Percentiles rank a stretch among this genome's conserved stretches.
Conservation (phyloP, 2,113 vertebrate genomes). For the Python bivittatus region DNA sequence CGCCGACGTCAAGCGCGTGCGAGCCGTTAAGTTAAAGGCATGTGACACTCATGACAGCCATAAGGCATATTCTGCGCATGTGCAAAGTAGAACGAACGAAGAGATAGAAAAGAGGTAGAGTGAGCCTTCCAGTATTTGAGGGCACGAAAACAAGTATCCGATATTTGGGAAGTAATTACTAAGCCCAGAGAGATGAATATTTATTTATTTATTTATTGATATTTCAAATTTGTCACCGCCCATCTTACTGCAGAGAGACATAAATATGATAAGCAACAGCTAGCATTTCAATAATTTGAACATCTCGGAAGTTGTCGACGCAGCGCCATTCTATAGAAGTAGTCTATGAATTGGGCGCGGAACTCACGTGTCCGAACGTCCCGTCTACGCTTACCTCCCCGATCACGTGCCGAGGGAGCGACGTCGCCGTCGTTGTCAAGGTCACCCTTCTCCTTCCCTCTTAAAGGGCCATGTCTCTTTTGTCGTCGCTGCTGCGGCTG, state of each 20-base stretch:
- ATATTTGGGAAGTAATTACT: background rate
- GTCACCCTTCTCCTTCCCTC: background rate
- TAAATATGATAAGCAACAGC: background rate
- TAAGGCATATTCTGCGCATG: background rate
- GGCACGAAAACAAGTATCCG: background rate
- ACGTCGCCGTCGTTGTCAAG: background rate
- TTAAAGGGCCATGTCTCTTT: constrained; percentile 19
- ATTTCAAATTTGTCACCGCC: too few relatives aligned
- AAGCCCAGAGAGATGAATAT: too few relatives aligned
- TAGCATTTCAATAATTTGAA: background rate
- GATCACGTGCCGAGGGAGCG: background rate
- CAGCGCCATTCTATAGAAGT: accelerated
- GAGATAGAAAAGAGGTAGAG: background rate
- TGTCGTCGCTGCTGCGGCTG: background rate
- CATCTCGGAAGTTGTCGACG: background rate
- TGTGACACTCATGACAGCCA: background rate
- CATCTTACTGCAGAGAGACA: too few relatives aligned
- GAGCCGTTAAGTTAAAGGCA: background rate
- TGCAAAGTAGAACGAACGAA: background rate
- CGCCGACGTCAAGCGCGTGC: background rate
- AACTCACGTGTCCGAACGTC: background rate
- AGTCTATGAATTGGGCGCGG: background rate
- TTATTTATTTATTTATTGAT: too few relatives aligned
- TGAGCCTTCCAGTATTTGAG: background rate
- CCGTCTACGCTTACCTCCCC: background rate